A percentile compares a stretch with the other conserved stretches of the same genome.
phyloP scores from a whole-genome alignment of 2,113 vertebrate species.

The Nansenia antarctica region DNA sequence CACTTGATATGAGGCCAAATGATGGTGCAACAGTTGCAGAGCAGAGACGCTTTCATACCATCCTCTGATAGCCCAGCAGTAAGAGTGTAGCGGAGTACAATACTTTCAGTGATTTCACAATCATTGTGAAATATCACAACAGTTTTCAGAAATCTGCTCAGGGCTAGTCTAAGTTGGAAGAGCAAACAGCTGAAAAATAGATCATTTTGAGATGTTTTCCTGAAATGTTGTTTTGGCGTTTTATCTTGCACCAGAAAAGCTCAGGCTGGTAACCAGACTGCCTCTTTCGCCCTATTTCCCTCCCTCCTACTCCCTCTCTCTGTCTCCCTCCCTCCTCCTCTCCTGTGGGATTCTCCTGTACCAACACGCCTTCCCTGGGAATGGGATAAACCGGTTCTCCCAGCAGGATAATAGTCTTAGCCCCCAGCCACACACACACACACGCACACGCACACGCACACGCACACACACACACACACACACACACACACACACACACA shows the following conservation, averaged over 20 bases:
- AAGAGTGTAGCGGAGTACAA: not conserved
- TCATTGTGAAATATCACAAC: too few relatives aligned
- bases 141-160: not conserved
- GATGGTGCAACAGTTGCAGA: not conserved
- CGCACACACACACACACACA: too few relatives aligned
- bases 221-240: not conserved
- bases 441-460: too few relatives aligned
- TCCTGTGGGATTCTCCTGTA: slow-evolving; percentile 46
- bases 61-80: not conserved
- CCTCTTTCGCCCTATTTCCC: not conserved
- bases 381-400: slow-evolving; percentile 38
- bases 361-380: slow-evolving; percentile 47
- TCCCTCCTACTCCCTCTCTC: not conserved
- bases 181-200: not conserved
- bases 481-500: too few relatives aligned
- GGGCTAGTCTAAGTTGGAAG: not conserved
- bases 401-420: slow-evolving; percentile 1
- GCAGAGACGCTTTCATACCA: not conserved
- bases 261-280: not conserved
- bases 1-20: not conserved
- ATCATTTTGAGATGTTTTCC: not conserved
- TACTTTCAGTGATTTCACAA: not conserved
- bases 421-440: too few relatives aligned
- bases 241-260: not conserved
- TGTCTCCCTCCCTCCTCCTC: not conserved